A percentile compares a stretch with the other conserved stretches of the same genome.
Conservation (phyloP, 92 coral and sea anemone genomes). For the Parazoanthus swiftii region DNA sequence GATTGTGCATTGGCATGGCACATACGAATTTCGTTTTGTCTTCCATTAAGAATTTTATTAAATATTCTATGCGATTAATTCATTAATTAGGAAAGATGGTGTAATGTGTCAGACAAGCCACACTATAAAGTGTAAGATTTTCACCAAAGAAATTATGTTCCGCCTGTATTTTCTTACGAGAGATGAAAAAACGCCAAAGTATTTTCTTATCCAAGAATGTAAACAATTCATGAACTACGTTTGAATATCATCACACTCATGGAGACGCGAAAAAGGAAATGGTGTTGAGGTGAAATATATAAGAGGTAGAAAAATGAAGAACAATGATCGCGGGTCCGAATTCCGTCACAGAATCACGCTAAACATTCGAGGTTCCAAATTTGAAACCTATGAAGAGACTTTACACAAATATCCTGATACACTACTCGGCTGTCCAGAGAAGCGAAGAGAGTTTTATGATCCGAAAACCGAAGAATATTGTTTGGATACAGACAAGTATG, state of each 20-base stretch:
- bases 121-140: background rate
- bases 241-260: background rate
- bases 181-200: background rate
- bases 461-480: constrained; percentile 69
- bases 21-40: constrained; percentile 21
- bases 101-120: background rate
- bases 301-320: background rate
- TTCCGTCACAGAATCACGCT: constrained; percentile 54
- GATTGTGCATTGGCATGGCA: background rate
- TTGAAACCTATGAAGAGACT: constrained; percentile 83
- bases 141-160: constrained; percentile 8
- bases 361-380: constrained; percentile 80
- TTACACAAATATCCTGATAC: constrained; percentile 82
- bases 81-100: constrained; percentile 19
- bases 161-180: background rate
- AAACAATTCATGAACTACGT: constrained; percentile 3
- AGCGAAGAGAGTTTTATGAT: constrained; percentile 65
- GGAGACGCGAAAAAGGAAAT: background rate
- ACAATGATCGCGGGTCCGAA: background rate
- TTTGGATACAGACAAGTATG: constrained; percentile 77
- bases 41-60: constrained; percentile 36
- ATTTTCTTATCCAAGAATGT: background rate
- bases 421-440: constrained; percentile 74
- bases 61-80: constrained; percentile 33
- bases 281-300: background rate